Conservation (phyloP, 2,888 invertebrate species). For the Eupsilia transversa region DNA sequence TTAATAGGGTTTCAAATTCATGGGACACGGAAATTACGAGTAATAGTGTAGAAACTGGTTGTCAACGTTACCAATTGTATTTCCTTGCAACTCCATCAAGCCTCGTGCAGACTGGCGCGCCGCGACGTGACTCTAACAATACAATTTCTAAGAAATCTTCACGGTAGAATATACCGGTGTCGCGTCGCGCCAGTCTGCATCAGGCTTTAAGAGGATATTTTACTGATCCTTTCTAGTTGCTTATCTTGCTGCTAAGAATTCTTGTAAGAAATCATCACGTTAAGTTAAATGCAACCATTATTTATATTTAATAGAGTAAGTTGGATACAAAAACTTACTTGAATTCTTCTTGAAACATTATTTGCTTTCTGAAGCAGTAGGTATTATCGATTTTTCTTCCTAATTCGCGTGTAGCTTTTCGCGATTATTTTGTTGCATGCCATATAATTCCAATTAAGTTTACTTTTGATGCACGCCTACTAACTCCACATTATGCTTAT, state of each 20-base stretch:
- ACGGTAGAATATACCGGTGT: too few species aligned
- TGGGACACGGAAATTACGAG: not conserved
- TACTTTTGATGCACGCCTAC: not conserved
- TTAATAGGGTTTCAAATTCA: conserved; percentile 13
- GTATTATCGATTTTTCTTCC: not conserved
- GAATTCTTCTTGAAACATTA: not conserved
- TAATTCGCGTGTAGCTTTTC: conserved; percentile 7
- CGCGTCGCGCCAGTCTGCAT: too few species aligned
- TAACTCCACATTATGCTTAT: not conserved
- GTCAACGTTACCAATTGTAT: not conserved
- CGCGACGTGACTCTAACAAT: too few species aligned
- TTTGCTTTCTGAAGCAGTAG: not conserved
- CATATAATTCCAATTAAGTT: conserved; percentile 18
- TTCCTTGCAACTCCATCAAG: too few species aligned
- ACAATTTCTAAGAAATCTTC: too few species aligned
- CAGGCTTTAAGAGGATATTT: too few species aligned
- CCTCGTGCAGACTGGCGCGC: too few species aligned
- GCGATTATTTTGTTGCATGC: conserved; percentile 24
- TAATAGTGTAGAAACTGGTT: not conserved
- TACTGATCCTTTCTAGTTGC: not conserved
- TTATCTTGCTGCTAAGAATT: not conserved
- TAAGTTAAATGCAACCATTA: not conserved
- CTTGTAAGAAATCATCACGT: not conserved
- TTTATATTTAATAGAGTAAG: not conserved
- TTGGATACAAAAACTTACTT: not conserved